These are phyloP conservation scores for Scrobipalpa costella DNA, from an alignment of 2,888 invertebrate genomes.

Conservation along the genomic window DNA sequence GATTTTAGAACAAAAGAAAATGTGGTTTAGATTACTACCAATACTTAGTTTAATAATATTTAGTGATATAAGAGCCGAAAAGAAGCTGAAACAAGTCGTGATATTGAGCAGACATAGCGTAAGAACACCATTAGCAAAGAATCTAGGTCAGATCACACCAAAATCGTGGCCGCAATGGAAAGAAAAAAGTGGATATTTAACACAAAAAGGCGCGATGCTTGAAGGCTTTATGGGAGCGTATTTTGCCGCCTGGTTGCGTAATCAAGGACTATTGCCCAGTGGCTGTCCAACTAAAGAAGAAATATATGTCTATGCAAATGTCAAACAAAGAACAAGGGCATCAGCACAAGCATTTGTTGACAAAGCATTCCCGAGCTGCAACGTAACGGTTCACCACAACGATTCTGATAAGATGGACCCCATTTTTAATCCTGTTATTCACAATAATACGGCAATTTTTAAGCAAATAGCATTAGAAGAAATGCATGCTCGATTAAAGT, in stretches of 20 bases:
- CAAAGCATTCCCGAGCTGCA: conserved; percentile 61
- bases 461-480: conserved; percentile 47
- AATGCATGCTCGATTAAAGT: conserved; percentile 52
- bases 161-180: conserved; percentile 61
- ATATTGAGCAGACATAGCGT: conserved; percentile 66
- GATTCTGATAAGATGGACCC: conserved; percentile 47
- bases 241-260: conserved; percentile 51
- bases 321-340: conserved; percentile 58
- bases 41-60: neutral
- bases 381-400: conserved; percentile 55
- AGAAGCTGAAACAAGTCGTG: conserved; percentile 51
- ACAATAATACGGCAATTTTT: conserved; percentile 55
- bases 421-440: conserved; percentile 62
- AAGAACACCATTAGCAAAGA: conserved; percentile 59
- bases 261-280: conserved; percentile 46
- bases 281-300: conserved; percentile 53
- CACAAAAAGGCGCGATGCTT: conserved; percentile 56
- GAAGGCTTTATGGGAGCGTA: conserved; percentile 65
- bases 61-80: conserved; percentile 1
- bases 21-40: neutral
- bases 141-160: conserved; percentile 51
- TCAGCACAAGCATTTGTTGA: conserved; percentile 62
- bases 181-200: conserved; percentile 57
- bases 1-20: neutral
- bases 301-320: conserved; percentile 65